Conservation (phyloP, 2,797 vertebrate genomes). For the Simalia tracyae region DNA sequence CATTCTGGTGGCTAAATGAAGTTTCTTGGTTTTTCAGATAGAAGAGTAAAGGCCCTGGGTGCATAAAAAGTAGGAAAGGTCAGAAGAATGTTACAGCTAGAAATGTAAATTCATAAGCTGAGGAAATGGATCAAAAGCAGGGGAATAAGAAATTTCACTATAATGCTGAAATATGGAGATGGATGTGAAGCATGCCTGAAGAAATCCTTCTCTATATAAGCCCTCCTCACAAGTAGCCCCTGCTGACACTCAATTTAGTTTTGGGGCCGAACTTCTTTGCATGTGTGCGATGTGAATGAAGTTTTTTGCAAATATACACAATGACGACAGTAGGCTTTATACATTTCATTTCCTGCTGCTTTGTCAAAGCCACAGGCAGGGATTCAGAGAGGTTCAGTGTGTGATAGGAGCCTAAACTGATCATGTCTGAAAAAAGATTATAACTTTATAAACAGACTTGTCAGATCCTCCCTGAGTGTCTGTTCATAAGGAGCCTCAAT, state of each 20-base stretch:
- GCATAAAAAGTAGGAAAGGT: not conserved
- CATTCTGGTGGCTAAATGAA: not conserved
- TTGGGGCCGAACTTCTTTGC: not conserved
- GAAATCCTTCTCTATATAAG: not conserved
- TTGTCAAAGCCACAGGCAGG: not conserved
- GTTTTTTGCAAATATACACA: not conserved
- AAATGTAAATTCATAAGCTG: not conserved
- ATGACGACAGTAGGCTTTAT: not conserved
- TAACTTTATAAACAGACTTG: not conserved
- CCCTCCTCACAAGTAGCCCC: not conserved
- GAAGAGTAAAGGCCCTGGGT: not conserved
- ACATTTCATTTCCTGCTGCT: not conserved
- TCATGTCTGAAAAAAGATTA: not conserved
- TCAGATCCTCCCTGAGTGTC: not conserved
- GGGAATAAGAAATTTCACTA: not conserved
- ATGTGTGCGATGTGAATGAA: not conserved
- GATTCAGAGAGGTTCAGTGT: not conserved
- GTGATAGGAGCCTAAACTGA: not conserved
- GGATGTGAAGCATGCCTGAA: not conserved
- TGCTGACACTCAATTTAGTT: not conserved
- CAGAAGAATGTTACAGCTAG: not conserved
- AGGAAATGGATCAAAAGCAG: not conserved
- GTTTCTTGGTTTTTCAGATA: not conserved
- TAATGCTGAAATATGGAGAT: not conserved
- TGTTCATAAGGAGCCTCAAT: not conserved